Percentiles rank a stretch among this genome's conserved stretches.
These are phyloP conservation scores for Heliconius melpomene DNA, from an alignment of 1,140 invertebrate genomes.

Conservation along the genomic window DNA sequence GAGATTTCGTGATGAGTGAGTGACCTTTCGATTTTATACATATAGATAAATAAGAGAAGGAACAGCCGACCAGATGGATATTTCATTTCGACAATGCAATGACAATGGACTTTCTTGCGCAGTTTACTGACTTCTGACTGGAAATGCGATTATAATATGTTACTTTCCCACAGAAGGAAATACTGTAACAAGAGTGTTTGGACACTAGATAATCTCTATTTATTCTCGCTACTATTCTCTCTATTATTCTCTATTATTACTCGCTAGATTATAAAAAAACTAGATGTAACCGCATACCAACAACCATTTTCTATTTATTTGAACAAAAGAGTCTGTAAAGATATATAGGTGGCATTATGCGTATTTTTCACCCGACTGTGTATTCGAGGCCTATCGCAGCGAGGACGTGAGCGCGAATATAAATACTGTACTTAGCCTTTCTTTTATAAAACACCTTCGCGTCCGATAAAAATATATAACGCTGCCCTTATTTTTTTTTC, in stretches of 20 bases:
- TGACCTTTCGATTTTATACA: too few species aligned
- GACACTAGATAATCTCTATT: not conserved
- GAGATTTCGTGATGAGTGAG: too few species aligned
- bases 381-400: conserved; percentile 2
- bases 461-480: conserved; percentile 23
- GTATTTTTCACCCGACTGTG: conserved; percentile 13
- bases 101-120: too few species aligned
- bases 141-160: too few species aligned
- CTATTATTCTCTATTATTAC: not conserved
- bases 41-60: too few species aligned
- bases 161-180: too few species aligned
- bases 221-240: not conserved
- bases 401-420: conserved; percentile 27
- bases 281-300: not conserved
- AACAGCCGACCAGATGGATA: too few species aligned
- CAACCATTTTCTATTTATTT: not conserved
- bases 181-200: not conserved
- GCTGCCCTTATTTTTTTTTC: conserved; percentile 12
- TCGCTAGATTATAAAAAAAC: not conserved
- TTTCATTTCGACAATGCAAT: too few species aligned
- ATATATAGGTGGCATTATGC: conserved; percentile 5
- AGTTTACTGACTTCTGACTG: too few species aligned
- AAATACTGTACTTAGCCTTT: conserved; percentile 25
- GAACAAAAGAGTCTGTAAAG: not conserved
- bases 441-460: conserved; percentile 24